phyloP scores from a whole-genome alignment of 2,113 vertebrate genomes.

The Leucosticte australis region DNA sequence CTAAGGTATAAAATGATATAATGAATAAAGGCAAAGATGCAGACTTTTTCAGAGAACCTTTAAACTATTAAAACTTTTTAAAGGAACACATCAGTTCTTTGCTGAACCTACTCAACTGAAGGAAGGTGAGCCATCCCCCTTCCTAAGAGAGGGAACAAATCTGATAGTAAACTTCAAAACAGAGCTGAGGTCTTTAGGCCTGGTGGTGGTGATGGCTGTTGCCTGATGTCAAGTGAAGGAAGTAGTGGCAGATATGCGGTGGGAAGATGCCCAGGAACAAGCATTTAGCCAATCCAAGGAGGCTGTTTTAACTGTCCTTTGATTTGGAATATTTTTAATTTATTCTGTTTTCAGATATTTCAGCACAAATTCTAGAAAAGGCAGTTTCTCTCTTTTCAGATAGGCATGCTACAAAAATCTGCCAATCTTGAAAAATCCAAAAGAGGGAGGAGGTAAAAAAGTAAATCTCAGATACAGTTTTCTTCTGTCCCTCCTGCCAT shows the following conservation, averaged over 20 bases:
- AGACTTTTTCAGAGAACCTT: neutral
- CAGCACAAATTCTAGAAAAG: neutral
- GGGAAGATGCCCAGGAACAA: neutral
- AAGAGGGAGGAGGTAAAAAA: neutral
- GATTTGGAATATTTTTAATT: neutral
- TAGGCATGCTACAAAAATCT: neutral
- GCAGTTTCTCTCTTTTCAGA: neutral
- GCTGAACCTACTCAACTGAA: neutral
- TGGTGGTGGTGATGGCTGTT: neutral
- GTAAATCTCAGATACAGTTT: neutral
- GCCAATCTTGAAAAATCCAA: neutral
- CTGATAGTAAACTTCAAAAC: neutral
- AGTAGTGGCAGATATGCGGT: neutral
- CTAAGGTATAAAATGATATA: neutral
- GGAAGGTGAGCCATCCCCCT: neutral
- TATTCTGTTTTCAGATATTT: neutral
- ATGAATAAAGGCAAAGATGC: neutral
- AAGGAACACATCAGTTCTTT: neutral
- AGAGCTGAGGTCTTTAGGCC: neutral
- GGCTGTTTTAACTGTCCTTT: neutral
- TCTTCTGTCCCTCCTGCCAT: neutral
- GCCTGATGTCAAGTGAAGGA: neutral
- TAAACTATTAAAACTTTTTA: neutral
- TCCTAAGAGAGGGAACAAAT: neutral
- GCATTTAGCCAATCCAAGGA: neutral